Evolutionary conservation across 2,888 invertebrate species (phyloP).

Genomic region (Achlya flavicornis): DNA sequence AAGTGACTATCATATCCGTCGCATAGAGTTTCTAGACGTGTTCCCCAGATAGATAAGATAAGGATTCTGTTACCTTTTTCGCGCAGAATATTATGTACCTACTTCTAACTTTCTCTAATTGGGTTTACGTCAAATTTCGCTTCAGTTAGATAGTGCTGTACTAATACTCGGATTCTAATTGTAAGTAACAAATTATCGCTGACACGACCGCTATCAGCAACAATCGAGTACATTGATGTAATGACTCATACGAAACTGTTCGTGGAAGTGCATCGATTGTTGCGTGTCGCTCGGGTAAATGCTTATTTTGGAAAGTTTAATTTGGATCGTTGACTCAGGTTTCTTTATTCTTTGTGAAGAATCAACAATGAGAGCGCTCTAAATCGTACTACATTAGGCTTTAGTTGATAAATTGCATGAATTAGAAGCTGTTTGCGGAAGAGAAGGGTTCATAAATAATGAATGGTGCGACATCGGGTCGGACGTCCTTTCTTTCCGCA

Average conservation of each 20-base stretch:
- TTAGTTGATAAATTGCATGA: neutral
- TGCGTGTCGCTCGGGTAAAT: conserved; percentile 18
- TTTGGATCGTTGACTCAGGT: conserved; percentile 16
- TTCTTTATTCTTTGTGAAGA: neutral
- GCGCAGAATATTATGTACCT: neutral
- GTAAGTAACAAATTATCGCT: neutral
- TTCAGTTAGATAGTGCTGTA: neutral
- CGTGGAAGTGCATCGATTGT: conserved; percentile 40
- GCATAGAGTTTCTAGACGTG: neutral
- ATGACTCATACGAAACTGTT: conserved; percentile 32
- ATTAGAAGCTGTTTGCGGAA: neutral
- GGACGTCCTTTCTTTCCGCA: conserved; percentile 42
- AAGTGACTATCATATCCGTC: neutral
- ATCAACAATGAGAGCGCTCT: neutral
- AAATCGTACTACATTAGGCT: neutral
- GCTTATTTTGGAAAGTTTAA: conserved; percentile 12
- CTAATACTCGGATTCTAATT: neutral
- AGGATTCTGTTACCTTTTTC: neutral
- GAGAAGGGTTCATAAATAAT: neutral
- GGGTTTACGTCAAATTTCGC: neutral
- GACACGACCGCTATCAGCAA: conserved; percentile 13
- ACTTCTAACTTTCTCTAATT: neutral
- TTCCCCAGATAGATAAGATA: neutral
- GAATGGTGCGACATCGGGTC: conserved; percentile 18
- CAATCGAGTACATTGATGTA: conserved; percentile 18